Evolutionary conservation across 2,888 invertebrate species (phyloP).

Genomic region (Cephus nigrinus): DNA sequence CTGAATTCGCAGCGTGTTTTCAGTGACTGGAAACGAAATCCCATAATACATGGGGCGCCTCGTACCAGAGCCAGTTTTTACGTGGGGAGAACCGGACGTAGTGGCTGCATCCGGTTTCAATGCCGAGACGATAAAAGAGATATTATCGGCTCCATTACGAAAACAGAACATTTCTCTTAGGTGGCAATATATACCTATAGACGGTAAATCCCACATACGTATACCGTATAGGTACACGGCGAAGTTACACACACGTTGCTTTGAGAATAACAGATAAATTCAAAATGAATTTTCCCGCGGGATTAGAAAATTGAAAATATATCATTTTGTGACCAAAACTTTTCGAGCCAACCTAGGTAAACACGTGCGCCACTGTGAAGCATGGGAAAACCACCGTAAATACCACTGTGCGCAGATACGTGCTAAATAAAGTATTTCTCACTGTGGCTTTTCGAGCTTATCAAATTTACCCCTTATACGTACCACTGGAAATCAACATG

Average conservation of each 20-base stretch:
- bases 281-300: slow-evolving; percentile 29
- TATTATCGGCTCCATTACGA: slow-evolving; percentile 17
- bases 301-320: background rate
- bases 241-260: no score
- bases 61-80: no score
- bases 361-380: background rate
- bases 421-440: background rate
- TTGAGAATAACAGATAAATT: slow-evolving; percentile 37
- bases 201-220: background rate
- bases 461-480: background rate
- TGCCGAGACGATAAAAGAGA: background rate
- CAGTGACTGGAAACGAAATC: no score
- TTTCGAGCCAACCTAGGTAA: background rate
- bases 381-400: background rate
- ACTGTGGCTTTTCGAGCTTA: background rate
- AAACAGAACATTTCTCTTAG: slow-evolving; percentile 16
- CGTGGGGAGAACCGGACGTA: no score
- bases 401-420: background rate
- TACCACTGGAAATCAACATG: background rate
- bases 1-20: no score
- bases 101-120: no score
- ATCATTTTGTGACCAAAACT: background rate
- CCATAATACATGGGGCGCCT: no score
- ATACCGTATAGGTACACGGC: background rate
- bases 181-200: background rate